A percentile compares a stretch with the other conserved stretches of the same genome.
phyloP scores from a whole-genome alignment of 2,113 vertebrate species.

The Dascyllus trimaculatus region DNA sequence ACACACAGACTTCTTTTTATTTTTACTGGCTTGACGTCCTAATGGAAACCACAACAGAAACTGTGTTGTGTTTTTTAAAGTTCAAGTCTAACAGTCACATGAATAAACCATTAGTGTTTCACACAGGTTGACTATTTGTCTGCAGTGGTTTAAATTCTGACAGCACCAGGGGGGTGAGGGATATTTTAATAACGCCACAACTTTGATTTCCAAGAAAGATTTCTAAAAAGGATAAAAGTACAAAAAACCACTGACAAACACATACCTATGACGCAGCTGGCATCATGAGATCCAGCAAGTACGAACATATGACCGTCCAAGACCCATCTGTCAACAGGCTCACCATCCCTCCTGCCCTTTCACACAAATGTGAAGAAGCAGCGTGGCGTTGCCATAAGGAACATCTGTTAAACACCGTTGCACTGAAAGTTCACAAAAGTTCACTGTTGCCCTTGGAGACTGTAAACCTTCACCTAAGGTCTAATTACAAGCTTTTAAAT shows the following conservation, averaged over 20 bases:
- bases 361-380: constrained; percentile 34
- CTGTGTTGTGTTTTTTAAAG: constrained; percentile 33
- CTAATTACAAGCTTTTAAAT: neutral
- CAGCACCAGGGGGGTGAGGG: neutral
- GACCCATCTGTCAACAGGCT: constrained; percentile 20
- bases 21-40: constrained; percentile 37
- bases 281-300: constrained; percentile 38
- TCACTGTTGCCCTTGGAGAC: constrained; percentile 1
- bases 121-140: constrained; percentile 3
- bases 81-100: constrained; percentile 48
- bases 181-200: neutral
- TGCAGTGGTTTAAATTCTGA: constrained; percentile 10
- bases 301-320: constrained; percentile 35
- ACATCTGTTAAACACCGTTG: constrained; percentile 11
- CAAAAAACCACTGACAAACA: neutral
- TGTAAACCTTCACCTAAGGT: constrained; percentile 1
- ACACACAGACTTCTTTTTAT: constrained; percentile 19
- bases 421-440: constrained; percentile 16
- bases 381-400: constrained; percentile 6
- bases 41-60: constrained; percentile 50
- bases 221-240: neutral
- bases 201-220: neutral
- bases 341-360: neutral
- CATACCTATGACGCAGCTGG: constrained; percentile 31
- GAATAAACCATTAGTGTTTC: constrained; percentile 34